These are phyloP conservation scores for Cephonodes hylas DNA, from an alignment of 2,888 invertebrate genomes.

Conservation along the genomic window DNA sequence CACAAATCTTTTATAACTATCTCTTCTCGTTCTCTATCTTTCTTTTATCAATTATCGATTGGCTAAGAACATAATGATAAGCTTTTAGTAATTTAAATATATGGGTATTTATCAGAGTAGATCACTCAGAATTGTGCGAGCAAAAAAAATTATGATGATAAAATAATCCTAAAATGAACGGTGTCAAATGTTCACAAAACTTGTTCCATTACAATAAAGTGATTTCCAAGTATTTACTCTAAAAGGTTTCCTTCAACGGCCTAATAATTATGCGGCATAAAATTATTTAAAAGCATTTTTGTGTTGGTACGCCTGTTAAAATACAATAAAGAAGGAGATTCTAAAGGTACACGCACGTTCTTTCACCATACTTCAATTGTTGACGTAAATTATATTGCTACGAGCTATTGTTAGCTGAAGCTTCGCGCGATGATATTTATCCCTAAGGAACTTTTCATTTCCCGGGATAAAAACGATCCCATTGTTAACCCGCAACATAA, in stretches of 20 bases:
- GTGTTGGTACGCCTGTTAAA: not conserved
- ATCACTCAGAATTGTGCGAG: too few relatives aligned
- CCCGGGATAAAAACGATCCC: not conserved
- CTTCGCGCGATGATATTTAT: not conserved
- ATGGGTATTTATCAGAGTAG: too few relatives aligned
- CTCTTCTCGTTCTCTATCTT: too few relatives aligned
- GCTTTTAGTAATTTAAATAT: too few relatives aligned
- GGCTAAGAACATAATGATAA: too few relatives aligned
- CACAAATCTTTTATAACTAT: too few relatives aligned
- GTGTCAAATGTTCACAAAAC: not conserved
- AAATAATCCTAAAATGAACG: not conserved
- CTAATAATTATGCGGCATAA: not conserved
- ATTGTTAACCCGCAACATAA: not conserved
- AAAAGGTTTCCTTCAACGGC: not conserved
- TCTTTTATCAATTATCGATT: too few relatives aligned
- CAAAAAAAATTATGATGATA: too few relatives aligned
- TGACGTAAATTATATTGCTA: slow-evolving; percentile 7
- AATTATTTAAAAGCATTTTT: not conserved
- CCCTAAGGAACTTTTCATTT: not conserved
- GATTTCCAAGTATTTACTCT: not conserved
- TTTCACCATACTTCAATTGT: slow-evolving; percentile 1
- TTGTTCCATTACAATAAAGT: not conserved
- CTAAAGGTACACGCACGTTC: not conserved
- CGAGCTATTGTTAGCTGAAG: not conserved
- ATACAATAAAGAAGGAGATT: not conserved